phyloP scores from a whole-genome alignment of 53 echinoderm and acorn worm genomes.

The Echinometra lucunter region DNA sequence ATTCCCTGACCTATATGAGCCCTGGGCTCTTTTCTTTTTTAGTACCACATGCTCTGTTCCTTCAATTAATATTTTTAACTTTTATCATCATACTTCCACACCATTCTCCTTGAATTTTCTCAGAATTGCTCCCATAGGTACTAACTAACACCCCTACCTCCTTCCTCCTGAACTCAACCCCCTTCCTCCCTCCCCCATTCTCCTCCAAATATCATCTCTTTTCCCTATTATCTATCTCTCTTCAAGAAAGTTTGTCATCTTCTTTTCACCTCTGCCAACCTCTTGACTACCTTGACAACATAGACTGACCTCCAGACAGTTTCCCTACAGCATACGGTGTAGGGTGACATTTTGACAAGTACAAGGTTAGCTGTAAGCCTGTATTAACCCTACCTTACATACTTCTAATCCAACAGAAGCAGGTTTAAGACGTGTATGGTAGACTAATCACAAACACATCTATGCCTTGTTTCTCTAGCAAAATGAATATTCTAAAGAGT shows the following conservation, averaged over 20 bases:
- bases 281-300: neutral
- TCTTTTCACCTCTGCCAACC: constrained; percentile 9
- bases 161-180: neutral
- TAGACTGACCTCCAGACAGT: constrained; percentile 26
- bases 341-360: constrained; percentile 30
- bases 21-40: too few relatives aligned
- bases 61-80: neutral
- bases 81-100: neutral
- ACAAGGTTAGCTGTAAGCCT: constrained; percentile 7
- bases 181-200: too few relatives aligned
- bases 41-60: neutral
- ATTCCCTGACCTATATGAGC: too few relatives aligned
- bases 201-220: neutral
- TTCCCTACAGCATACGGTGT: neutral
- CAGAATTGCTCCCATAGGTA: neutral
- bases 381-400: neutral
- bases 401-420: neutral
- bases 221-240: neutral
- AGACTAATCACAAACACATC: neutral
- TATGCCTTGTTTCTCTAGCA: too few relatives aligned
- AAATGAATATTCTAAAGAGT: neutral
- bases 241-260: neutral
- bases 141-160: neutral
- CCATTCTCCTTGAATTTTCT: neutral
- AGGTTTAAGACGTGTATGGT: neutral